These are phyloP conservation scores for Glyptemys insculpta DNA, from an alignment of 2,797 vertebrate species.

Conservation along the genomic window DNA sequence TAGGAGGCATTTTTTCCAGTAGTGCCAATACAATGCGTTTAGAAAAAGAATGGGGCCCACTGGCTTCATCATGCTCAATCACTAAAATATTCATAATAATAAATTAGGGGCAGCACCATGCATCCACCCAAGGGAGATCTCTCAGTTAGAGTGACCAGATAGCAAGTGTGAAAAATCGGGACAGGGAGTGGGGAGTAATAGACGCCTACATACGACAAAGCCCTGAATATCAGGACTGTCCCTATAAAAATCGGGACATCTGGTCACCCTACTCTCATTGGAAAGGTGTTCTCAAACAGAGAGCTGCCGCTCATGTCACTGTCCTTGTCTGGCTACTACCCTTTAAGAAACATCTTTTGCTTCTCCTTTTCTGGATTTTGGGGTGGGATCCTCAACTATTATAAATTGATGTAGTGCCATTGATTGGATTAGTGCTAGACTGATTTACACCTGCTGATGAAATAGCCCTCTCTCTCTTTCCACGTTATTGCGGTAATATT, in stretches of 20 bases:
- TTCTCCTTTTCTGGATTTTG: accelerated
- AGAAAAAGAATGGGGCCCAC: neutral
- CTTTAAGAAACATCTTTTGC: accelerated
- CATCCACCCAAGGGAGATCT: neutral
- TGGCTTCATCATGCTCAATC: neutral
- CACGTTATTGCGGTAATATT: neutral
- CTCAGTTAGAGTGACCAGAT: too few relatives aligned
- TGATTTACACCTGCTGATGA: neutral
- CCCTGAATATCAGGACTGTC: too few relatives aligned
- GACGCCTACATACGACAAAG: too few relatives aligned
- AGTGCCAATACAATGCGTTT: neutral
- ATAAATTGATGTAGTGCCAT: accelerated
- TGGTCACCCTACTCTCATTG: neutral
- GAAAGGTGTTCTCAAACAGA: neutral
- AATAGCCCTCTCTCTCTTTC: neutral
- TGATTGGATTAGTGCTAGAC: neutral
- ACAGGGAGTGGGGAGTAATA: too few relatives aligned
- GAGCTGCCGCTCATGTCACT: neutral
- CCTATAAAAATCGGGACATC: too few relatives aligned
- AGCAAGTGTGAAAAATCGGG: too few relatives aligned
- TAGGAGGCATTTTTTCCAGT: neutral
- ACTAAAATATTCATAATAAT: accelerated
- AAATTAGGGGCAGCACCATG: neutral
- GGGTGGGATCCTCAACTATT: neutral
- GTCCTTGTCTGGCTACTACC: accelerated